Base-by-base conservation (phyloP, 2,113 vertebrate species). In the Siphamia tubifer region DNA sequence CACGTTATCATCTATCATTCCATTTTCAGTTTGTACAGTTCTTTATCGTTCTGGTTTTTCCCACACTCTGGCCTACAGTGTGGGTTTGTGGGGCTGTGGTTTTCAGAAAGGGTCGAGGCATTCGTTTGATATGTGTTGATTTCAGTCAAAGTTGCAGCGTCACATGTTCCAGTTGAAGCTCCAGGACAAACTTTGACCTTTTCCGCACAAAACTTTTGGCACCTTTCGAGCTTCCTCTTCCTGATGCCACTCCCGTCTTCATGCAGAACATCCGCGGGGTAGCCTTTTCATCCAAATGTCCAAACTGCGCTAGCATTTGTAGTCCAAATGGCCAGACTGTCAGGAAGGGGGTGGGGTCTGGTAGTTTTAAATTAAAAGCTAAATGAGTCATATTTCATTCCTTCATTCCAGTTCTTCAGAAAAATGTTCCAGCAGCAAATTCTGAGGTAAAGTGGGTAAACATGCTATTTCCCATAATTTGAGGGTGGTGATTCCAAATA, bases 81-180 rank as follows among this genome's bases (percentile, higher is more conserved):
- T 61, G 78, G 32, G 42, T 86, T 86, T 65, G n/a, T 63, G 77
- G 58, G 53, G 75, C 36, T 79, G 66, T 87, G 78, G 61, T 69
- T n/a, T 76, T 52, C n/a, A n/a, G 38, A 73, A 71, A 66, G n/a
- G 63, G 68, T 58, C 16, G 81, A 87, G 83, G 89, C 90, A 87
- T 91, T 91, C 65, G 9, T 70, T 90, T 93, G 90, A 93, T 92
- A 92, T 93, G 92, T 92, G 86, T 90, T 79, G 87, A 90, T 89
- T 83, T 89, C 72, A 85, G 71, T 84, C 72, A 60, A 40, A 79
- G 69, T 65, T 55, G 35, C 80, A 82, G 82, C 82, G 67, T 12
- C 47, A 9, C 48, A 52, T 11, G 67, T 58, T 77, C 77, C 77
- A 65, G n/a, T 82, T 77, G 62, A 74, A 31, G 64, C 55, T 40